These are phyloP conservation scores for Apodemus agrarius DNA, from an alignment of 2,797 vertebrate species.

Conservation along the genomic window DNA sequence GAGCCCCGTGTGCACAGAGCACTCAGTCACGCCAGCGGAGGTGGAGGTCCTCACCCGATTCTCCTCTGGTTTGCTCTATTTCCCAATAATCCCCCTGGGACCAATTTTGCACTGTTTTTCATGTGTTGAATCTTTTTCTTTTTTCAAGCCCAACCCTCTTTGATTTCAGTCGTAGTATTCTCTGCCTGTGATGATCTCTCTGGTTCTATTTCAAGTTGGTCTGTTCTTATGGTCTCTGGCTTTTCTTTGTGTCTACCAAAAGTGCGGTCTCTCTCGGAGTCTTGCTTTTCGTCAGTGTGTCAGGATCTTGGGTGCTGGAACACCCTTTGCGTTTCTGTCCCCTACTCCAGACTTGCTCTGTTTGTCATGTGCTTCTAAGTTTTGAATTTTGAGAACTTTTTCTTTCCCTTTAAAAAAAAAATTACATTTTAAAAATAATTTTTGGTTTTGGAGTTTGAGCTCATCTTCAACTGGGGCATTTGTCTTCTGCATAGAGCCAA, in stretches of 20 bases:
- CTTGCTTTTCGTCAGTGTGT: background rate
- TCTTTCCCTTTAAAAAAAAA: background rate
- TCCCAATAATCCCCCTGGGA: background rate
- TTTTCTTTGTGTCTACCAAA: constrained; percentile 26
- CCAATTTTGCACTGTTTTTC: constrained; percentile 34
- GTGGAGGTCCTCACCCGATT: background rate
- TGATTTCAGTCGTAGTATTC: background rate
- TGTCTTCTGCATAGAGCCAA: constrained; percentile 44
- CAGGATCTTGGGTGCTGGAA: background rate
- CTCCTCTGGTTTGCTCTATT: constrained; percentile 22
- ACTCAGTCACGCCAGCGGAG: background rate
- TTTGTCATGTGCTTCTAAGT: constrained; percentile 41
- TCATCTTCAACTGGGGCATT: constrained; percentile 57
- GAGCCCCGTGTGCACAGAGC: background rate
- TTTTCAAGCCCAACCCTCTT: constrained; percentile 13
- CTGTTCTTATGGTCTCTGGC: background rate
- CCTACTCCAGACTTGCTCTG: background rate
- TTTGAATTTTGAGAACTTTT: constrained; percentile 36
- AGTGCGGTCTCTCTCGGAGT: background rate
- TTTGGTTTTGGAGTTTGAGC: constrained; percentile 18
- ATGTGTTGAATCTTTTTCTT: background rate
- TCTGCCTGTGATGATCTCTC: background rate
- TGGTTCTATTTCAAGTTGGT: constrained; percentile 11
- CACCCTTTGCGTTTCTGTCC: background rate
- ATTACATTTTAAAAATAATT: background rate